Base-by-base conservation (phyloP, 1,140 invertebrate genomes). In the Saccostrea echinata region DNA sequence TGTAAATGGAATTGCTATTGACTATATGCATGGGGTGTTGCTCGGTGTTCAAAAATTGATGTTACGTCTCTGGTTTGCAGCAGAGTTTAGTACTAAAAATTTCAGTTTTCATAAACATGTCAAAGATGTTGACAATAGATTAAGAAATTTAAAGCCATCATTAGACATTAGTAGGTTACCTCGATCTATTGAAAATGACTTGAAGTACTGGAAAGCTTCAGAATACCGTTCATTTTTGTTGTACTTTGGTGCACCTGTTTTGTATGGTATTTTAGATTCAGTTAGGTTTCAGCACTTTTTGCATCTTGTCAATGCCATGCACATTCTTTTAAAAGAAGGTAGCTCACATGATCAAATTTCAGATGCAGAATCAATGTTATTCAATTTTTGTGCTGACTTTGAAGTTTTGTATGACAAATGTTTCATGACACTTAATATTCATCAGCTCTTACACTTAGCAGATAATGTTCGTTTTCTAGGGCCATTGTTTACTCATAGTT, bases 161-260 rank as follows among this genome's bases (percentile, higher is more conserved):
- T 24, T 85, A n/a, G 68, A 80, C 16, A 86, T 88, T 80, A 43
- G 84, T 18, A 43, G 89, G n/a, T 18, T 88, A 27, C 89, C 89
- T 12, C 35, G 86, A 43, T 83, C 84, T 33, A 83, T 90, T 68
- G n/a, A n/a, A n/a, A n/a, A n/a, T n/a, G n/a, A n/a, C n/a, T n/a
- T n/a, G n/a, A 87, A 87, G 81, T 85, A 87, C 43, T 90, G 90
- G 90, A 90, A 90, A 83, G 86, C 90, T 53, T 85, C 85, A 55
- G 90, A 90, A 71, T 85, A 83, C 33, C 18, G 90, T 90, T 64
- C 84, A n/a, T n/a, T n/a, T n/a, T n/a, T n/a, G n/a, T n/a, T n/a
- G n/a, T n/a, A n/a, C n/a, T n/a, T n/a, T n/a, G 71, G 68, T 12
- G 21, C 24, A 3, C 55, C 81, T 33, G 84, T 88, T 61, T 61